Conservation (phyloP, 2,888 invertebrate genomes). For the Perithous albicinctus region DNA sequence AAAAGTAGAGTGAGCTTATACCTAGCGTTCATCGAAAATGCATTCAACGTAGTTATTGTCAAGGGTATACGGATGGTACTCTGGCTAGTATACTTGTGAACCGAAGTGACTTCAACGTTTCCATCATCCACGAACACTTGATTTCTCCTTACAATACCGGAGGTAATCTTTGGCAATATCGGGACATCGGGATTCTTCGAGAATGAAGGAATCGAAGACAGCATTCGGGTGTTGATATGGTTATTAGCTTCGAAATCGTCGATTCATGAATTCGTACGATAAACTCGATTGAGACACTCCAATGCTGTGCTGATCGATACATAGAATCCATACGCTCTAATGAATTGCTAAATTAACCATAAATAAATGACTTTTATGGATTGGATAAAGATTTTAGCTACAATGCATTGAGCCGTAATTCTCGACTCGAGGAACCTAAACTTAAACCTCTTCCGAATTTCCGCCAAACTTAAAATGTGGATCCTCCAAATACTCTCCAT, state of each 20-base stretch:
- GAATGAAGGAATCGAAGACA: background rate
- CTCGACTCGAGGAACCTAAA: background rate
- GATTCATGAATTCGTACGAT: background rate
- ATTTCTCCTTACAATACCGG: background rate
- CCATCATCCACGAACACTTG: background rate
- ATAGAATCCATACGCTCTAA: background rate
- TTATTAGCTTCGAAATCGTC: slow-evolving; percentile 1
- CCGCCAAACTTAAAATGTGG: too few relatives aligned
- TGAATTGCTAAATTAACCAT: background rate
- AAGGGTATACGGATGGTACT: slow-evolving; percentile 19
- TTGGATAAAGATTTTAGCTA: background rate
- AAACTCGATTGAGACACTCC: background rate
- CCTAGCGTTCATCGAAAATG: background rate
- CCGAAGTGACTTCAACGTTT: background rate
- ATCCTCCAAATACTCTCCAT: too few relatives aligned
- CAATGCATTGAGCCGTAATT: slow-evolving; percentile 12
- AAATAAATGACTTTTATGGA: background rate
- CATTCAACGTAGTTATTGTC: slow-evolving; percentile 66
- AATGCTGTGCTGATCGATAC: background rate
- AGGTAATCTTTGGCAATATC: background rate
- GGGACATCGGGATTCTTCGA: background rate
- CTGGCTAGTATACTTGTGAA: background rate
- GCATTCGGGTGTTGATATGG: background rate
- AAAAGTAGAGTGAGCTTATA: background rate
- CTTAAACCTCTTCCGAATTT: slow-evolving; percentile 5